Evolutionary conservation across 2,888 invertebrate genomes (phyloP), one percentile per base, ranked within the genome.

Genomic region (Andrena praecox): DNA sequence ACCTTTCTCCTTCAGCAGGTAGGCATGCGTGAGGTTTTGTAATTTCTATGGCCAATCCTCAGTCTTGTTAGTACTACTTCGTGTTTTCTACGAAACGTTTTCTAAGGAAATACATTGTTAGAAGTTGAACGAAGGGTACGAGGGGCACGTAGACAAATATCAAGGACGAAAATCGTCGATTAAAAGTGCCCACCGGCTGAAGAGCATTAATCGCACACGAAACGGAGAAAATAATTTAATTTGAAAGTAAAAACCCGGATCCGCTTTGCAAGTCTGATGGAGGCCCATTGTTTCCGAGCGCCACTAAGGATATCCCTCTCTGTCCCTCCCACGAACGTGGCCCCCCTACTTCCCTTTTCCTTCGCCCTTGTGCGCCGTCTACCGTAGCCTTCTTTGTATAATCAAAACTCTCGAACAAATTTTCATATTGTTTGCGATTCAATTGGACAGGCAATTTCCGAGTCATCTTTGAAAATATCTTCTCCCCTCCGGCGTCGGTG

Each of bases 381-480:
- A 84, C 88, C 85, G 84, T 86, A 85, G 89, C 89, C 89, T 91
- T 90, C 91, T 93, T 93, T 93, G 92, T 93, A 92, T 93, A 92
- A 93, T 93, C 92, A 93, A 93, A 93, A 93, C 93, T 93, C 92
- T 92, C 91, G 91, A 93, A 93, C 92, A 93, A 93, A 93, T 93
- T 93, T 93, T 93, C 92, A 93, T 92, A 93, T 93, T 93, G 93
- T 93, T 93, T 93, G 93, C 91, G 92, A 93, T 93, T 93, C 93
- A 93, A 93, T 93, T 93, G 93, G 91, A 92, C 91, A 91, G 91
- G 93, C 92, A 92, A 93, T 93, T 93, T 92, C 91, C 91, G 90
- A 90, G 90, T 90, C 88, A 90, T 90, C 92, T 92, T 92, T 92
- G 91, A 90, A 92, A 93, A 92, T 91, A 91, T 90, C 91, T 90